Conservation (phyloP, 1,140 invertebrate species). For the Philopotamus ludificatus region DNA sequence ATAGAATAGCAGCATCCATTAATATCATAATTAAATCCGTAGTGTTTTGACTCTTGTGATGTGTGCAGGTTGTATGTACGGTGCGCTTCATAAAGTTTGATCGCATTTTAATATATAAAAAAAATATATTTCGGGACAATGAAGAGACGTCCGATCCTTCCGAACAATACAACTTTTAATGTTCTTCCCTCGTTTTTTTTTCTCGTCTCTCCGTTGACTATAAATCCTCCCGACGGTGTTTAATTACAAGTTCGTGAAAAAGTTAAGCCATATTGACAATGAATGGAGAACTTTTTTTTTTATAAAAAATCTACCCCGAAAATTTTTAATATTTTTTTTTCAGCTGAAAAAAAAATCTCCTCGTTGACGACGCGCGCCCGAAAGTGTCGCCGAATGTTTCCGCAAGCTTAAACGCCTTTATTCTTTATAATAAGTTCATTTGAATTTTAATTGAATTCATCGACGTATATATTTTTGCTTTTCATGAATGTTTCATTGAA, state of each 20-base stretch:
- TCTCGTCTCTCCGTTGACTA: too few relatives aligned
- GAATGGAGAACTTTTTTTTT: conserved; percentile 10
- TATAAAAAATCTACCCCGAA: conserved; percentile 1
- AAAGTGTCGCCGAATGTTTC: too few relatives aligned
- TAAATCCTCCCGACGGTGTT: conserved; percentile 24
- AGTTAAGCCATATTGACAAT: conserved; percentile 28
- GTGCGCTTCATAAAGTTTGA: too few relatives aligned
- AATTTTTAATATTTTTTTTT: conserved; percentile 10
- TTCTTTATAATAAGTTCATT: too few relatives aligned
- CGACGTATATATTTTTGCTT: too few relatives aligned
- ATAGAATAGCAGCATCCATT: too few relatives aligned
- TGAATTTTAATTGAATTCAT: too few relatives aligned
- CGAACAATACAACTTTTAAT: conserved; percentile 28
- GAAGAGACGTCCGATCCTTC: conserved; percentile 3
- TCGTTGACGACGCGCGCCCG: conserved; percentile 8
- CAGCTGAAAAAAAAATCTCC: neutral
- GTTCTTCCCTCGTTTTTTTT: too few relatives aligned
- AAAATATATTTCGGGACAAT: neutral
- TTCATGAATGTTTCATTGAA: too few relatives aligned
- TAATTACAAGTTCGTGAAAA: conserved; percentile 27
- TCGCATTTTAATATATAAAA: neutral
- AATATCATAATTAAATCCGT: neutral
- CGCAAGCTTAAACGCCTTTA: too few relatives aligned
- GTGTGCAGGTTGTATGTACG: too few relatives aligned
- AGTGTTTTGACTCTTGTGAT: neutral